Evolutionary conservation across 2,888 invertebrate species (phyloP), one percentile per base, ranked within the genome.

Genomic region (Leucozona laternaria): DNA sequence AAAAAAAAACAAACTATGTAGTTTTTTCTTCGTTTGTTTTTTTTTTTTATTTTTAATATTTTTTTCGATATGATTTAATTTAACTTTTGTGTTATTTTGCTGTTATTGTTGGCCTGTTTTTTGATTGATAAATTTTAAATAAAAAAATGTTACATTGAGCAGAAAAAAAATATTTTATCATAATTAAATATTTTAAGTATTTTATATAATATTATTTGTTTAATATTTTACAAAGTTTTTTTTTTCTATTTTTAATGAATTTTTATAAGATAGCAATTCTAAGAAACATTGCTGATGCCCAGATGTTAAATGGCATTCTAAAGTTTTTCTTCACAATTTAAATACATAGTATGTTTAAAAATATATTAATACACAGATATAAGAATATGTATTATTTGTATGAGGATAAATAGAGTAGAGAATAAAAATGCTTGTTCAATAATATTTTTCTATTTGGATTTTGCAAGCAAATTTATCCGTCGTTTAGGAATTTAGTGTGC

Each of bases 131-230:
- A 37, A 53, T 20, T 66, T 17, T 53, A 45, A 55, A 82, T 45
- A 72, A 72, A 64, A 62, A 25, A 64, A 66, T 31, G 64, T 66
- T 45, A 68, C 53, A 37, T 53, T 68, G 68, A 68, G 68, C 68
- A 68, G 68, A 79, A 73, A 79, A 78, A 60, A 73, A 73, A 83
- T 66, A 68, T 83, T 79, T 79, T 73, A 45, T 75, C 73, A 70
- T 45, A 73, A 82, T 78, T 78, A 78, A 78, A 82, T 53, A 64
- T 66, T 55, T 37, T 50, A 5, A 13, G 2, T 20, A 13, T 22
- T 7, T 15, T 3, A 28, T 45, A 6, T 55, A 4, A 31, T 43
- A 43, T 55, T 43, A 2, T 48, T 66, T 43, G 10, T 8, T 15
- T 2, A 60, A 34, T 58, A 58, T 62, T 64, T 20, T 60, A 60